Base-by-base conservation (phyloP, 53 echinoderm and acorn worm genomes). In the Luidia sarsii region DNA sequence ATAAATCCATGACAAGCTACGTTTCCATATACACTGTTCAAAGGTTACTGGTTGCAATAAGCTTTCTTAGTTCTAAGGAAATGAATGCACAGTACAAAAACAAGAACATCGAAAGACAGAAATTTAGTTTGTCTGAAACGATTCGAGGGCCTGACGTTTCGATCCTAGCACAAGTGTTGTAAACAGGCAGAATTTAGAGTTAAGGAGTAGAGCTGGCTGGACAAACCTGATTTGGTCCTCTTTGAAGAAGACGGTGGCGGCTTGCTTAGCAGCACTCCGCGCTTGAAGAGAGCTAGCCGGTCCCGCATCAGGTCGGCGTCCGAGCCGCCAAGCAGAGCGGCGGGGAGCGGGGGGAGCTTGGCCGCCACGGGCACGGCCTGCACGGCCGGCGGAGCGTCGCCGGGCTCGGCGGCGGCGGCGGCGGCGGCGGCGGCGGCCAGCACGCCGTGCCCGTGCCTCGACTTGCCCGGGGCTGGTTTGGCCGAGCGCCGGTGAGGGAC, bases 351-450 rank as follows among this genome's bases (percentile, higher is more conserved):
- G 28, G 77, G 77, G 28, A 77, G 46, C 10, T 60, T 77, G 33
- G 77, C 77, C 2, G 33, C 60, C 16, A 77, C 60, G 31, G 77
- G 77, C 11, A 77, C 61, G 49, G 80, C 87, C 38, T 50, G 70
- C 21, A 69, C 54, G 22, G 50, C 81, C 21, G 63, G 18, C 20
- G 63, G 48, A 5, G 30, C 31, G 7, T 46, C 1, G 11, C 24
- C 21, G 34, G 39, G 55, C 45, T 61, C 63, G 48, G n/a, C 61
- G 36, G 51, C 37, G 33, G 60, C 77, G 41, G 11, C 11, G 6
- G 11, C 41, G 41, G 41, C 41, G 6, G 41, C 41, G 6, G 41
- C 11, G n/a, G n/a, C n/a, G n/a, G n/a, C n/a, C n/a, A n/a, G n/a
- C n/a, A n/a, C n/a, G 57, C 57, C 38, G 22, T 18, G 16, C 7